These are phyloP conservation scores for Caranx ignobilis DNA, from an alignment of 2,113 vertebrate genomes.

Conservation along the genomic window DNA sequence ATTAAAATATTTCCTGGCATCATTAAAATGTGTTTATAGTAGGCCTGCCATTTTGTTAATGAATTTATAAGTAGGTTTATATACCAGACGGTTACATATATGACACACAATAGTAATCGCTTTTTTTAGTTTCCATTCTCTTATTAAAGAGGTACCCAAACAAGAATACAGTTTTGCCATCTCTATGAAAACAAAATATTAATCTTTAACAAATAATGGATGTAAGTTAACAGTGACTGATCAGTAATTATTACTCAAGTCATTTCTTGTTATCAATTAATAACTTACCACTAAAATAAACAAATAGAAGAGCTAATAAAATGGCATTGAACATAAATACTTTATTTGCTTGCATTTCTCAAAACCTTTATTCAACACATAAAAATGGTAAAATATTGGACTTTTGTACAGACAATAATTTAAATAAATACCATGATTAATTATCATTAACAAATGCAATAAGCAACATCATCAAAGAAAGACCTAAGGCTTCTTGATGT, in stretches of 20 bases:
- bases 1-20: neutral
- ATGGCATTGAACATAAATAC: neutral
- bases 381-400: constrained; percentile 78
- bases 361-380: constrained; percentile 78
- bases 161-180: too few relatives aligned
- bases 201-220: too few relatives aligned
- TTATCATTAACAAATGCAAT: constrained; percentile 69
- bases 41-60: neutral
- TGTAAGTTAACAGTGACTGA: too few relatives aligned
- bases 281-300: neutral
- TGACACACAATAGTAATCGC: too few relatives aligned
- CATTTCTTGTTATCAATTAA: neutral
- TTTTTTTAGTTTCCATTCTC: too few relatives aligned
- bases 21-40: neutral
- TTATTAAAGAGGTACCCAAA: too few relatives aligned
- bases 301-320: neutral
- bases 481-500: constrained; percentile 50
- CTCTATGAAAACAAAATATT: too few relatives aligned
- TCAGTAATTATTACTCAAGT: too few relatives aligned
- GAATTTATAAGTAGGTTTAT: neutral
- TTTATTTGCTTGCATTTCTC: constrained; percentile 69
- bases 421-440: constrained; percentile 77
- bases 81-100: too few relatives aligned
- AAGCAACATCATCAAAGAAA: constrained; percentile 65
- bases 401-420: constrained; percentile 70